Evolutionary conservation across 2,888 invertebrate species (phyloP).

Genomic region (Tholera decimalis): DNA sequence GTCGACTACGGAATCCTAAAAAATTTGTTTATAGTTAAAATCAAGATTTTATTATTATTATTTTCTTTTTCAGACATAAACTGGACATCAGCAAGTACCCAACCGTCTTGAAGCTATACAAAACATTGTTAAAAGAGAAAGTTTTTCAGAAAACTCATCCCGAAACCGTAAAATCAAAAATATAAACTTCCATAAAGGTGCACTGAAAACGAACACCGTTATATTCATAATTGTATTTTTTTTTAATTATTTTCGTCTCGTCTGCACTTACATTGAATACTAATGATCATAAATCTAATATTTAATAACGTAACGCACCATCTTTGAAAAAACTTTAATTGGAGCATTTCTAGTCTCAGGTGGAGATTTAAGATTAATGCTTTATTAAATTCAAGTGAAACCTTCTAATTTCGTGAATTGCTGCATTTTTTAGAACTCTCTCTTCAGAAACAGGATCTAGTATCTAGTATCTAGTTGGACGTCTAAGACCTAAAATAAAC

Average conservation of each 20-base stretch:
- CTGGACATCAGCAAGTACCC: constrained; percentile 79
- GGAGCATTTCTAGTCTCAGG: constrained; percentile 8
- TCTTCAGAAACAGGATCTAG: constrained; percentile 6
- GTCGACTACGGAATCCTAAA: no score
- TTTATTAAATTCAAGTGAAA: constrained; percentile 28
- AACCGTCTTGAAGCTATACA: constrained; percentile 77
- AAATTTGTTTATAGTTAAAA: no score
- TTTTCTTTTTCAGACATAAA: constrained; percentile 76
- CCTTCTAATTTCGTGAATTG: constrained; percentile 9
- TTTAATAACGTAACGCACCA: constrained; percentile 2
- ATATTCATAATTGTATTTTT: neutral
- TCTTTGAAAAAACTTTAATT: constrained; percentile 14
- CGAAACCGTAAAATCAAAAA: constrained; percentile 65
- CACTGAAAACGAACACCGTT: neutral
- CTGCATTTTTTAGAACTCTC: constrained; percentile 7
- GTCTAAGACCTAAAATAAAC: constrained; percentile 22
- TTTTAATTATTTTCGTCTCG: neutral
- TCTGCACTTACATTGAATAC: neutral
- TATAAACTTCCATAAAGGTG: constrained; percentile 23
- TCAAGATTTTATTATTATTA: no score
- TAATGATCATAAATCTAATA: neutral
- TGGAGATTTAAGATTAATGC: constrained; percentile 14
- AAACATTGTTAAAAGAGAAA: constrained; percentile 78
- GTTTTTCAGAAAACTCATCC: constrained; percentile 83
- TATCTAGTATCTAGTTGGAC: constrained; percentile 31